Evolutionary conservation across 2,113 vertebrate genomes (phyloP).

Genomic region (Brachypteracias leptosomus): DNA sequence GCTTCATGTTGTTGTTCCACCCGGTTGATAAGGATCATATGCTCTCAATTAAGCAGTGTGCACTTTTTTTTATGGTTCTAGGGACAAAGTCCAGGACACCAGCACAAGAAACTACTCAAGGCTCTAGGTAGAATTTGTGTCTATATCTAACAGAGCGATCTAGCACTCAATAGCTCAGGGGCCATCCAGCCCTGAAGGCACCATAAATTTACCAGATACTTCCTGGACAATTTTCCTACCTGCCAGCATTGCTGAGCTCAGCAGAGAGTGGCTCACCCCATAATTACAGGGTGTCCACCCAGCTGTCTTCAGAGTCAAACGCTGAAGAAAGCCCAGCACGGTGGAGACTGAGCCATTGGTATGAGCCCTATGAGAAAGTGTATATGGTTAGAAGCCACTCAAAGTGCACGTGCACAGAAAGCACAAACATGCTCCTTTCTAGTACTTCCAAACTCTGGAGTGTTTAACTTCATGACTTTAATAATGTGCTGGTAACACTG

Average conservation of each 20-base stretch:
- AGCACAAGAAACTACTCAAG: neutral
- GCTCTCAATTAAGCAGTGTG: neutral
- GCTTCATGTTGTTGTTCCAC: neutral
- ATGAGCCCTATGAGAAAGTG: neutral
- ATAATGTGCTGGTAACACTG: neutral
- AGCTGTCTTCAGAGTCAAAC: neutral
- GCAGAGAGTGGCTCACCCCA: neutral
- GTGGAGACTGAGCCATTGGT: neutral
- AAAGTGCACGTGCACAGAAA: fast-evolving
- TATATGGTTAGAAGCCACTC: neutral
- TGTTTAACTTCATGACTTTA: neutral
- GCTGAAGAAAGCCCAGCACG: neutral
- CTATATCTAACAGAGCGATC: neutral
- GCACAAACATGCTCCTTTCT: neutral
- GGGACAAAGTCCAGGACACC: neutral
- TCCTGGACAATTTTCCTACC: neutral
- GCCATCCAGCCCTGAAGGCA: neutral
- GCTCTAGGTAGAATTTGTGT: neutral
- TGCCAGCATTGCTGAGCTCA: neutral
- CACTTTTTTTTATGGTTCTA: neutral
- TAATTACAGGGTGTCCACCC: neutral
- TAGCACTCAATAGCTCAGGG: neutral
- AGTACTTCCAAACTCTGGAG: neutral
- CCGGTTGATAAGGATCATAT: neutral
- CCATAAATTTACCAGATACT: neutral